Base-by-base conservation (phyloP, 2,888 invertebrate genomes). In the Diarsia mendica region DNA sequence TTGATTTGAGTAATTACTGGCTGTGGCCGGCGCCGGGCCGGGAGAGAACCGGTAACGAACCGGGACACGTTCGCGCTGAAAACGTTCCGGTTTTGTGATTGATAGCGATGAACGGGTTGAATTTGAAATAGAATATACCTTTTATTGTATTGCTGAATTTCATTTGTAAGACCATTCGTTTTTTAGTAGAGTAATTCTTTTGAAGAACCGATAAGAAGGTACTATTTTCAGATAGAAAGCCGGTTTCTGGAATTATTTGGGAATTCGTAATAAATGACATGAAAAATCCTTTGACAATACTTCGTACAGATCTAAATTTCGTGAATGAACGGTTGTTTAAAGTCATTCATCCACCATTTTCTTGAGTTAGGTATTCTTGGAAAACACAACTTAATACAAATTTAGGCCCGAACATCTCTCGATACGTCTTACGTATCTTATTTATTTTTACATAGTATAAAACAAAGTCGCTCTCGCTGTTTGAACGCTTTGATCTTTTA, bases 1-100 rank as follows among this genome's bases (percentile, higher is more conserved):
- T 82, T 82, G 82, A 82, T 82, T 82, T 67, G 53, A 84, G 82
- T 84, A 84, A 82, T 69, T 80, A 80, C 76, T 67, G 28, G 39
- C 48, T 63, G 75, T 46, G 84, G 80, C 53, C 66, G 63, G 69
- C 46, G 33, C 15, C 58, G 20, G 64, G 9, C 58, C 49, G 51
- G 23, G 39, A 18, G 60, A 33, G n/a, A 44, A 20, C 55, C 33
- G 65, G 61, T 46, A 33, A 51, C 44, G 46, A 65, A 60, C 67
- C 84, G 60, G 69, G 39, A 55, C 74, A 70, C 63, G 84, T 75
- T 46, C 69, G 53, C 49, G 0, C 58, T 33, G 76, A 15, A 61
- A 80, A 63, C 66, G 80, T 72, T 68, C 44, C 76, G 63, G 51
- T 58, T 65, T 58, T 67, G 49, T 84, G 75, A 80, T 80, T 80